These are phyloP conservation scores for Cyphomyrmex costatus DNA, from an alignment of 1,140 invertebrate genomes.

Conservation along the genomic window DNA sequence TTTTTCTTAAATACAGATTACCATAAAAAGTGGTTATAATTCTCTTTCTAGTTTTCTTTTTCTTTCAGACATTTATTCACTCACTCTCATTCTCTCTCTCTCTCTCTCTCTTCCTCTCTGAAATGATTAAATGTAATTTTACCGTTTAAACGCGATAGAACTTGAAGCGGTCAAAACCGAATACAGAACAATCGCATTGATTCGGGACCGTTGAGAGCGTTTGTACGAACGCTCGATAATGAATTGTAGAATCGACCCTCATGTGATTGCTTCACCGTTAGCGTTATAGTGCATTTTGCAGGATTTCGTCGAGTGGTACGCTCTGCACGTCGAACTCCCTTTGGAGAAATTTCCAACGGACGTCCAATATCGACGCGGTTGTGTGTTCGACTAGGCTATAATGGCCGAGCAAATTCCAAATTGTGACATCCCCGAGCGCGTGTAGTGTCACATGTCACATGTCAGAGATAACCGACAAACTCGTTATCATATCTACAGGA, in stretches of 20 bases:
- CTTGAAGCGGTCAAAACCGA: slow-evolving; percentile 13
- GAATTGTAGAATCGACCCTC: slow-evolving; percentile 45
- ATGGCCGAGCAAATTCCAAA: slow-evolving; percentile 50
- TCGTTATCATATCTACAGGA: slow-evolving; percentile 51
- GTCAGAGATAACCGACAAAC: slow-evolving; percentile 49
- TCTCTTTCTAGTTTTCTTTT: not conserved
- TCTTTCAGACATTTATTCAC: not conserved
- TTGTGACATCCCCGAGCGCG: slow-evolving; percentile 53
- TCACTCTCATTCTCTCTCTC: not conserved
- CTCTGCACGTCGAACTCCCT: slow-evolving; percentile 30
- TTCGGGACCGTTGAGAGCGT: not conserved
- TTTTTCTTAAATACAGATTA: slow-evolving; percentile 15
- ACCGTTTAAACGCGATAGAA: slow-evolving; percentile 17
- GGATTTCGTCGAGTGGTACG: slow-evolving; percentile 30
- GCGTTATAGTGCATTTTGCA: slow-evolving; percentile 38
- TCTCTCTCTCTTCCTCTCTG: not conserved
- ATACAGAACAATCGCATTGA: slow-evolving; percentile 43
- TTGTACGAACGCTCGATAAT: slow-evolving; percentile 55
- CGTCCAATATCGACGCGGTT: slow-evolving; percentile 26
- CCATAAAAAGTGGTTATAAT: not conserved
- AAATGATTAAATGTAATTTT: slow-evolving; percentile 38
- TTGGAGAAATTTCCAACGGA: slow-evolving; percentile 49
- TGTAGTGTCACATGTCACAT: slow-evolving; percentile 56
- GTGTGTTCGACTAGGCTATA: slow-evolving; percentile 3
- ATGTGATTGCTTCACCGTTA: slow-evolving; percentile 26